Evolutionary conservation across 2,113 vertebrate species (phyloP).

Genomic region (Myrmophylax atrothorax): DNA sequence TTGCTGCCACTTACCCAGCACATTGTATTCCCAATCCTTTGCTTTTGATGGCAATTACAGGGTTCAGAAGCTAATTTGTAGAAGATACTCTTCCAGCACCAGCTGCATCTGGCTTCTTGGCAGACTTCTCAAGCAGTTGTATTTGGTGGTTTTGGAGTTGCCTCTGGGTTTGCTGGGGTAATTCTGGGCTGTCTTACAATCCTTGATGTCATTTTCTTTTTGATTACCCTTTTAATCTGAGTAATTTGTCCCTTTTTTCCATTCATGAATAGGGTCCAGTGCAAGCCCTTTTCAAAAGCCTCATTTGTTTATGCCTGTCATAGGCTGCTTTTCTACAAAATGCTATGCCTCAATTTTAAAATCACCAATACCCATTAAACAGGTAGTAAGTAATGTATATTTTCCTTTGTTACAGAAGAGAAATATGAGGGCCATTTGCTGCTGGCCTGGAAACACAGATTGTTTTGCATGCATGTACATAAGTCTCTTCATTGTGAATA

Average conservation of each 20-base stretch:
- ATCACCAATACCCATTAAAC: constrained; percentile 23
- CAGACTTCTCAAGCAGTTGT: constrained; percentile 22
- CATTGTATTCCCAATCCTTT: neutral
- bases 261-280: neutral
- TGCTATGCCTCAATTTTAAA: constrained; percentile 32
- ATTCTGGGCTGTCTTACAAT: constrained; percentile 25
- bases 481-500: constrained; percentile 73
- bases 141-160: constrained; percentile 24
- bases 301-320: constrained; percentile 42
- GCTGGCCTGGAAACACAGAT: constrained; percentile 61
- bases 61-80: constrained; percentile 43
- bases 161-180: constrained; percentile 5
- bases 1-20: neutral
- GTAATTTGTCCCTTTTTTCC: constrained; percentile 43
- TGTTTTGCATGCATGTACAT: constrained; percentile 76
- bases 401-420: constrained; percentile 48
- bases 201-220: constrained; percentile 26
- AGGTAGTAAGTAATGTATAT: constrained; percentile 50
- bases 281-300: constrained; percentile 9
- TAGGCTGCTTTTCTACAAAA: constrained; percentile 45
- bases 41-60: neutral
- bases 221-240: constrained; percentile 46
- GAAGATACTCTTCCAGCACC: neutral
- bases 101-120: constrained; percentile 20
- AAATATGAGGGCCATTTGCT: constrained; percentile 49